phyloP scores from a whole-genome alignment of 2,888 invertebrate genomes.

The Aphidoletes aphidimyza region DNA sequence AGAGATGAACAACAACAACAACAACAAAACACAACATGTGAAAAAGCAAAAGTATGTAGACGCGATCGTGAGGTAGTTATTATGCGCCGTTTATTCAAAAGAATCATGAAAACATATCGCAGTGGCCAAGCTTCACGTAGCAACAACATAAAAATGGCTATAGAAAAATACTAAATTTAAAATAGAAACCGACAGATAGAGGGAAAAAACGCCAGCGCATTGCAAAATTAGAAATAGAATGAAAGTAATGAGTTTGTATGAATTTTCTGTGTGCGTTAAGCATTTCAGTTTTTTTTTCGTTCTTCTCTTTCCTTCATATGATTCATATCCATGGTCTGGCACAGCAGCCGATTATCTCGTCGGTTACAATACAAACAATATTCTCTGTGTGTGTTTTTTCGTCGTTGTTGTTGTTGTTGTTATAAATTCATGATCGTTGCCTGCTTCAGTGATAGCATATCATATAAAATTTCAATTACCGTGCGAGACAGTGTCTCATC shows the following conservation, averaged over 20 bases:
- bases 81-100: background rate
- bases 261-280: background rate
- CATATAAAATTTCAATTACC: conserved; percentile 26
- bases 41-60: conserved; percentile 43
- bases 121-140: no score
- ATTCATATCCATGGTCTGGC: no score
- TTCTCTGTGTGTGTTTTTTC: no score
- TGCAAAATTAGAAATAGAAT: conserved; percentile 39
- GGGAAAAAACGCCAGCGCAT: background rate
- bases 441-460: background rate
- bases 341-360: no score
- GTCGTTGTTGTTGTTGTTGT: no score
- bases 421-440: conserved; percentile 27
- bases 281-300: background rate
- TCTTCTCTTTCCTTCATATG: background rate
- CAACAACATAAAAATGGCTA: no score
- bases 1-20: background rate
- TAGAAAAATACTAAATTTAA: background rate
- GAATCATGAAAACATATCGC: conserved; percentile 21
- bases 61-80: conserved; percentile 25
- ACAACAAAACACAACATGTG: background rate
- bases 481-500: background rate
- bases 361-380: no score
- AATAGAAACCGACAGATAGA: background rate
- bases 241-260: background rate